Conservation (phyloP, 2,113 vertebrate species). For the Chlamydotis undulata region DNA sequence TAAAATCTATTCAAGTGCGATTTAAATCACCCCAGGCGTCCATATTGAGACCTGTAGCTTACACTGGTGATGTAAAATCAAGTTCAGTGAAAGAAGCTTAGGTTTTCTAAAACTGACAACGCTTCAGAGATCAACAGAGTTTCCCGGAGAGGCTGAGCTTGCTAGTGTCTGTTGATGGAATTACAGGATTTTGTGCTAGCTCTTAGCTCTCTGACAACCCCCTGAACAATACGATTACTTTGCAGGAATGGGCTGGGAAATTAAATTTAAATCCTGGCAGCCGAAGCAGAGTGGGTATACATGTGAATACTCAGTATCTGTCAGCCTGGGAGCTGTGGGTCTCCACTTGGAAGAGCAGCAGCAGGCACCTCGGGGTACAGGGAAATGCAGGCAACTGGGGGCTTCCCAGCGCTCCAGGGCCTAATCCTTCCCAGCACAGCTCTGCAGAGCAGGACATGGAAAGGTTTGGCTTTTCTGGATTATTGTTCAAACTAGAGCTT, state of each 20-base stretch:
- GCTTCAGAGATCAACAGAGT: background rate
- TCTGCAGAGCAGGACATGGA: background rate
- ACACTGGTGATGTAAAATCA: background rate
- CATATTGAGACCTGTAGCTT: background rate
- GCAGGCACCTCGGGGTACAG: background rate
- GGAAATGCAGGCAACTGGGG: background rate
- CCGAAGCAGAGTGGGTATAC: background rate
- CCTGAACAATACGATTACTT: background rate
- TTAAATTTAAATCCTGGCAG: background rate
- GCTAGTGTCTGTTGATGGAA: background rate
- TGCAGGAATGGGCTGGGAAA: background rate
- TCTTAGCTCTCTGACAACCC: background rate
- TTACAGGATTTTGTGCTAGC: background rate
- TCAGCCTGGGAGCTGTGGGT: background rate
- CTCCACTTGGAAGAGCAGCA: background rate
- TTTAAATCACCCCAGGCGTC: background rate
- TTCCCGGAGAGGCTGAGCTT: background rate
- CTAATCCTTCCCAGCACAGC: background rate
- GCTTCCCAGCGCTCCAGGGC: background rate
- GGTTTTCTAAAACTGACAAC: background rate
- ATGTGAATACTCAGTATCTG: fast-evolving
- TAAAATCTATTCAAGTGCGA: background rate
- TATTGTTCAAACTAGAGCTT: fast-evolving
- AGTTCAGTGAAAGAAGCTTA: background rate
- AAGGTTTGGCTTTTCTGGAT: background rate